phyloP scores from a whole-genome alignment of 2,797 vertebrate genomes.

The Hippocampus kuda region DNA sequence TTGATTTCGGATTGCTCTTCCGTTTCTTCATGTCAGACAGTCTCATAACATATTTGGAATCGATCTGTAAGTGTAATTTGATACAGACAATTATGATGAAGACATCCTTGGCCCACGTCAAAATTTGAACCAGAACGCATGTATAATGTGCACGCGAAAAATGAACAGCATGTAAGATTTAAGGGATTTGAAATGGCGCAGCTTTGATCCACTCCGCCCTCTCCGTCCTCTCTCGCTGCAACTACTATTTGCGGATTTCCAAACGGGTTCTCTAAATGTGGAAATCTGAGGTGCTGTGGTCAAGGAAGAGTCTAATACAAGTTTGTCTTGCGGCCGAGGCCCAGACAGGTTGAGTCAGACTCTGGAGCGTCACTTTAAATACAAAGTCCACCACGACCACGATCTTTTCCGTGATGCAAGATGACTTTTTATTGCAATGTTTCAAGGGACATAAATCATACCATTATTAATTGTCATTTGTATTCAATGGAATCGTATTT shows the following conservation, averaged over 20 bases:
- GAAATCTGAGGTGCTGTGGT: slow-evolving; percentile 53
- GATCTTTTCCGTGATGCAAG: not conserved
- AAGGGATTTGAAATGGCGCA: slow-evolving; percentile 17
- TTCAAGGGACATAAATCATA: not conserved
- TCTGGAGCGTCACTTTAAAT: slow-evolving; percentile 49
- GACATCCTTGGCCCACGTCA: no score
- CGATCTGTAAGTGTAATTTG: not conserved
- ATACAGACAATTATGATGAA: not conserved
- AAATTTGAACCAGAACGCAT: not conserved
- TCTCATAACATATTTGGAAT: no score
- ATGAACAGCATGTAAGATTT: not conserved
- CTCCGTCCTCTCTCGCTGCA: slow-evolving; percentile 21
- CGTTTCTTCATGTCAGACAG: not conserved
- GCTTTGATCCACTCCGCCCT: slow-evolving; percentile 31
- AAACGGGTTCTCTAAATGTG: slow-evolving; percentile 58
- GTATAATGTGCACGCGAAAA: not conserved
- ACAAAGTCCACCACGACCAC: slow-evolving; percentile 3
- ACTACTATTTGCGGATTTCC: slow-evolving; percentile 61
- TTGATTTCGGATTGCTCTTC: no score
- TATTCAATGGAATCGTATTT: not conserved
- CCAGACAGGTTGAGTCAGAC: slow-evolving; percentile 63
- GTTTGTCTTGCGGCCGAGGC: slow-evolving; percentile 36
- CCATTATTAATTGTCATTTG: not conserved
- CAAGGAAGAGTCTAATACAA: slow-evolving; percentile 55
- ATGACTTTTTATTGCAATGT: not conserved